Base-by-base conservation (phyloP, 2,113 vertebrate genomes). In the Patagioenas fasciata region DNA sequence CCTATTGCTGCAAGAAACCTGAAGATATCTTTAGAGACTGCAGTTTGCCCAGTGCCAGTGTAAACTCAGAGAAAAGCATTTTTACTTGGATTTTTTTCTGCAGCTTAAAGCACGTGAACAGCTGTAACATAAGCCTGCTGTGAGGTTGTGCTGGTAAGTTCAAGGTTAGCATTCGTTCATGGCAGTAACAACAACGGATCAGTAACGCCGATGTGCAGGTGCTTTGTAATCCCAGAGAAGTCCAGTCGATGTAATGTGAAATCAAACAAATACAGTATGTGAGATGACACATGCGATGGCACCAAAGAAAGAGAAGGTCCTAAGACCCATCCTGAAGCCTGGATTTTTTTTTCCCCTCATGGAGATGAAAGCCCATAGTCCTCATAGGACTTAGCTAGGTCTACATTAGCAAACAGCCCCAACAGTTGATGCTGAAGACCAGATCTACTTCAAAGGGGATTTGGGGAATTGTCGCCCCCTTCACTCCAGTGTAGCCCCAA, bases 1-100 rank as follows among this genome's bases (percentile, higher is more conserved):
- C 57, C 51, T 84, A 28, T n/a, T 60, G 51, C 69, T 71, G 65
- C 51, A 80, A 83, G 85, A 88, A 91, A 86, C 28, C 38, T 78
- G 71, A 85, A 79, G 60, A 23, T 36, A 56, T 10, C 60, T 93
- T 84, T 31, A 86, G 29, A 85, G 60, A 58, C 65, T 48, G 53
- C 64, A 81, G 38, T 48, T 50, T 86, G 57, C 32, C 32, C 65
- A 51, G 40, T 8, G 25, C n/a, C 6, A 2, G 11, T 51, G 42
- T 50, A 58, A 94, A 83, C 36, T 36, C 64, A 51, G 17, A 70
- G n/a, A 77, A 85, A 70, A 85, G 31, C 31, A 36, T n/a, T 94
- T 88, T 88, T 58, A 69, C 42, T 58, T 28, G 5, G 29, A 13
- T 11, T 36, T 80, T 75, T 81, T 67, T 47, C 40, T 79, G 38